Evolutionary conservation across 2,888 invertebrate species (phyloP).

Genomic region (Campoletis raptor): DNA sequence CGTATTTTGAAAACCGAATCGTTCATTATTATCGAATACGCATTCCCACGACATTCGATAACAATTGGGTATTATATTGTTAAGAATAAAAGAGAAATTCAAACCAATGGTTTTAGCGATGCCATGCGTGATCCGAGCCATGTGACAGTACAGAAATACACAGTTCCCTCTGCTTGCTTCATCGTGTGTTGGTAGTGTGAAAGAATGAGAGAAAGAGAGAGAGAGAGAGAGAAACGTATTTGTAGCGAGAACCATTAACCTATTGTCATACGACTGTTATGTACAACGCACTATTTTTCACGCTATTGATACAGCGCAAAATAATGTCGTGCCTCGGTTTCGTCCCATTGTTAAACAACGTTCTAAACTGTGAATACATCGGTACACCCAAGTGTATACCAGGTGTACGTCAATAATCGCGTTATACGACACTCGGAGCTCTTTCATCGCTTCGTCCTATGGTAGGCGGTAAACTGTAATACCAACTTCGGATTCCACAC

Average conservation of each 20-base stretch:
- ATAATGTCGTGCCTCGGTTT: slow-evolving; percentile 65
- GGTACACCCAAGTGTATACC: slow-evolving; percentile 62
- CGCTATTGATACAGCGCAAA: slow-evolving; percentile 65
- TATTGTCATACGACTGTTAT: slow-evolving; percentile 56
- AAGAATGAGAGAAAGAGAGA: slow-evolving; percentile 7
- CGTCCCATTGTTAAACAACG: slow-evolving; percentile 60
- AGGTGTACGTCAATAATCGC: slow-evolving; percentile 66
- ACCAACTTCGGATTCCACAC: slow-evolving; percentile 40
- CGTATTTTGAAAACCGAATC: slow-evolving; percentile 23
- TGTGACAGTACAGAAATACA: slow-evolving; percentile 44
- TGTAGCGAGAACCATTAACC: slow-evolving; percentile 66
- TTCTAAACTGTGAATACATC: slow-evolving; percentile 63
- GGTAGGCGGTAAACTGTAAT: slow-evolving; percentile 37
- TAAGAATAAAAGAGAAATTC: slow-evolving; percentile 63
- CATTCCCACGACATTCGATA: slow-evolving; percentile 53
- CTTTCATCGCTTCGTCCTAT: slow-evolving; percentile 46
- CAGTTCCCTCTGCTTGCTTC: slow-evolving; percentile 12
- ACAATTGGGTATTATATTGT: slow-evolving; percentile 50
- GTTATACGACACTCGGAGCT: slow-evolving; percentile 64
- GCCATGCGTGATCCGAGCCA: slow-evolving; percentile 37
- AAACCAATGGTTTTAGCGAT: slow-evolving; percentile 63
- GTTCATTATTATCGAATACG: slow-evolving; percentile 47
- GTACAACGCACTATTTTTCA: slow-evolving; percentile 67
- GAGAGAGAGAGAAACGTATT: slow-evolving; percentile 42
- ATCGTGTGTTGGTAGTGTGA: slow-evolving; percentile 23